A percentile compares a stretch with the other conserved stretches of the same genome.
phyloP scores from a whole-genome alignment of 1,140 invertebrate genomes.

The Microplitis demolitor region DNA sequence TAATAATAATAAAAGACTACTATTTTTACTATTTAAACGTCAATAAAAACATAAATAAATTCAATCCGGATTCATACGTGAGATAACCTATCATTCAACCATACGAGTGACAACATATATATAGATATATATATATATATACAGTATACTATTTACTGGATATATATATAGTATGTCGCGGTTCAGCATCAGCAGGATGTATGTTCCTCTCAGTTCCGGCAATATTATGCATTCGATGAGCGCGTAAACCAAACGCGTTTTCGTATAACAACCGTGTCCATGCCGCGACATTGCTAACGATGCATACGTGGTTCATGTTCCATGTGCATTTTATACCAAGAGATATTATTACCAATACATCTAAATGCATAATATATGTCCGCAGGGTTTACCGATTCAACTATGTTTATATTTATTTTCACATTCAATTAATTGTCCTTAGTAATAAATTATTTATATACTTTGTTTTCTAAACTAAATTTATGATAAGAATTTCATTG shows the following conservation, averaged over 20 bases:
- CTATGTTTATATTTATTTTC: too few species aligned
- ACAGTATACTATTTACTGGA: not conserved
- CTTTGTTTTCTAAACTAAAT: not conserved
- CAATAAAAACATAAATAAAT: too few species aligned
- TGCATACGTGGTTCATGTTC: not conserved
- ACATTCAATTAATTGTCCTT: too few species aligned
- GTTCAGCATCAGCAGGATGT: not conserved
- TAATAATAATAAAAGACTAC: too few species aligned
- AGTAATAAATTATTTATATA: too few species aligned
- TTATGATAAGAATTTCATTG: too few species aligned
- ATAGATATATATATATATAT: not conserved
- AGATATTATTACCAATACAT: not conserved
- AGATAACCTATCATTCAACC: not conserved
- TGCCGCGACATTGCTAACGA: not conserved
- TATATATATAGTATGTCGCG: not conserved
- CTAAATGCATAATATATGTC: too few species aligned
- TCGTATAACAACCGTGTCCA: not conserved
- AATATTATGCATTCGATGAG: slow-evolving; percentile 12
- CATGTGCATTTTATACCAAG: not conserved
- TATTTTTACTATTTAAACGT: too few species aligned
- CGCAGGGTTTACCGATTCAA: too few species aligned
- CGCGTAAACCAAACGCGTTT: slow-evolving; percentile 16
- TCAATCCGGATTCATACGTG: too few species aligned
- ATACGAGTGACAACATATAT: too few species aligned
- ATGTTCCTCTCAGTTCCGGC: not conserved